Base-by-base conservation (phyloP, 2,113 vertebrate species). In the Grantiella picta region DNA sequence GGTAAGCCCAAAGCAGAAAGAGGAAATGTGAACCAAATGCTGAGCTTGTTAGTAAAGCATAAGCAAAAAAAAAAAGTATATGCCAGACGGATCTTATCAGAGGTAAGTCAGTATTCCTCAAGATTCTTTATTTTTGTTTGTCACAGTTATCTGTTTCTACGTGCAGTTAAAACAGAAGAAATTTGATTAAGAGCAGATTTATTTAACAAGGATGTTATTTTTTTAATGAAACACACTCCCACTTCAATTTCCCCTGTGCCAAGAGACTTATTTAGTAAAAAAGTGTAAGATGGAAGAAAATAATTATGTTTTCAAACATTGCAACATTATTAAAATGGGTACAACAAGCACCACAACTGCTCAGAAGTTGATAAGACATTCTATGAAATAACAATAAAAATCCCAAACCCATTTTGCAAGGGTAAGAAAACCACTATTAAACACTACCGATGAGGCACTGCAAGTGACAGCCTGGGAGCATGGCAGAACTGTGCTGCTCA, bases 161-260 rank as follows among this genome's bases (percentile, higher is more conserved):
- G 50, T 86, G 56, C 90, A 88, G 87, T 78, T 96, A 93, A 93
- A 92, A 90, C 73, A 94, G 38, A 90, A 82, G 79, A 93, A 90
- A 94, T 91, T 86, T 86, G 95, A 95, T 96, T 95, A 96, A 95
- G 64, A 82, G 63, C 68, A 92, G 85, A 73, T 92, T 92, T 92
- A 88, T 90, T 92, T 91, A 91, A 88, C 2, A 8, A 95, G 86
- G 86, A 95, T 94, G 68, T 71, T 92, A 27, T 86, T 95, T 83
- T 90, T 92, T 40, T 64, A 92, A 84, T 71, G 53, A 92, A 92
- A 82, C 40, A 90, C 27, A 76, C 86, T 93, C 89, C 94, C 79
- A 68, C 82, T 92, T 57, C 44, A 23, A 84, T 84, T 92, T 86
- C 45, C 36, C 36, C 29, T 69, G 29, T n/a, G 61, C 86, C 82